A percentile compares a stretch with the other conserved stretches of the same genome.
Evolutionary conservation across 2,113 vertebrate species (phyloP).

Genomic region (Tachycineta bicolor): DNA sequence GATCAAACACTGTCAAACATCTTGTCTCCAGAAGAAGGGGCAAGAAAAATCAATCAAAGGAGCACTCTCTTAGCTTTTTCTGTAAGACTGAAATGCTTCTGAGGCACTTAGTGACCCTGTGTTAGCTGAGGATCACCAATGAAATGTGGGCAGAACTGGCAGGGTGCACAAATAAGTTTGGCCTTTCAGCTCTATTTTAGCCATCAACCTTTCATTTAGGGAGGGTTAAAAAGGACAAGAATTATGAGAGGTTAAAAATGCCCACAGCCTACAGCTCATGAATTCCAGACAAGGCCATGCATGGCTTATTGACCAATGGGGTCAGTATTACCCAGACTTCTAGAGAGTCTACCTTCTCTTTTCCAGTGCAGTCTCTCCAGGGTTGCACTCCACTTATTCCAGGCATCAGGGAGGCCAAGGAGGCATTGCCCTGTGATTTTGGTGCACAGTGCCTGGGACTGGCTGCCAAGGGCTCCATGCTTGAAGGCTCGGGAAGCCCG

Average conservation of each 20-base stretch:
- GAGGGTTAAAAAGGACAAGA: constrained; percentile 10
- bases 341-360: not conserved
- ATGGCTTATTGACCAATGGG: not conserved
- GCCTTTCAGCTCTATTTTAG: not conserved
- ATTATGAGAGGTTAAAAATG: not conserved
- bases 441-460: not conserved
- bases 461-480: not conserved
- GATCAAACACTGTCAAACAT: not conserved
- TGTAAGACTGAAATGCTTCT: not conserved
- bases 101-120: not conserved
- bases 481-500: not conserved
- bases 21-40: not conserved
- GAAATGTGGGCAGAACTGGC: not conserved
- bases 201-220: not conserved
- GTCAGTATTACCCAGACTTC: not conserved
- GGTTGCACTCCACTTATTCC: not conserved
- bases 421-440: not conserved
- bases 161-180: not conserved
- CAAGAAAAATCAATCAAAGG: not conserved
- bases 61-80: not conserved
- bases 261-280: not conserved
- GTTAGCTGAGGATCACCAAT: not conserved
- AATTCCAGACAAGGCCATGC: not conserved
- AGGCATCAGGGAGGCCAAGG: not conserved
- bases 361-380: not conserved